Conservation (phyloP, 2,113 vertebrate genomes). For the Carassius gibelio region DNA sequence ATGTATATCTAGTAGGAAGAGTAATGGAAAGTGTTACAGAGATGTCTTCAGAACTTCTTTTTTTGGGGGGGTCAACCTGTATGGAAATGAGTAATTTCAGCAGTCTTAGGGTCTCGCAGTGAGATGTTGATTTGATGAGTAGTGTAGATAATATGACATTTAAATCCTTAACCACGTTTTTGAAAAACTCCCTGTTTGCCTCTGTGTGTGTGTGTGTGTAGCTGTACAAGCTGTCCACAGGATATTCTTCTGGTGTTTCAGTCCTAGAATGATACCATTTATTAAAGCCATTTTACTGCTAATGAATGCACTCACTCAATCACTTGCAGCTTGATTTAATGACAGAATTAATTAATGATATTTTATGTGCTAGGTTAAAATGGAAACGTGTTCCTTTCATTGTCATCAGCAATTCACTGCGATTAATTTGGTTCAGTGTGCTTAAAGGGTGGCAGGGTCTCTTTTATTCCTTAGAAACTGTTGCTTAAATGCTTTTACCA, state of each 20-base stretch:
- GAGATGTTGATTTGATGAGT: conserved; percentile 4
- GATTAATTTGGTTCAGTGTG: conserved; percentile 34
- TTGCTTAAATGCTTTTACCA: conserved; percentile 69
- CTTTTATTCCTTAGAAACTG: conserved; percentile 64
- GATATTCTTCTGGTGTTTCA: neutral
- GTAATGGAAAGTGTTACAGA: neutral
- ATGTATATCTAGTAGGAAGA: neutral
- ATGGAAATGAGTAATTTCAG: neutral
- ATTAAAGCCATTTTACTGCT: neutral
- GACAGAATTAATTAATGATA: conserved; percentile 20
- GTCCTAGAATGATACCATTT: neutral
- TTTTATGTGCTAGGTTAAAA: conserved; percentile 18
- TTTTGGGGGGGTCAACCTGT: neutral
- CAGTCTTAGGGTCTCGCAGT: neutral
- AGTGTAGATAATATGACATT: conserved; percentile 30
- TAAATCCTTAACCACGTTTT: neutral
- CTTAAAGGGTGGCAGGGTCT: conserved; percentile 39
- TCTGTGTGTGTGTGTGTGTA: neutral
- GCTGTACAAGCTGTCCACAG: neutral
- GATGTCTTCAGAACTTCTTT: neutral
- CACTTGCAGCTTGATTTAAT: conserved; percentile 28
- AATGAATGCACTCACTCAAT: neutral
- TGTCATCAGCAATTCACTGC: conserved; percentile 18
- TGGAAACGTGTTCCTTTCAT: conserved; percentile 3
- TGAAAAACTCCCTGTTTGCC: neutral